A percentile compares a stretch with the other conserved stretches of the same genome.
phyloP scores from a whole-genome alignment of 1,140 invertebrate genomes.

The Zaprionus taronus region DNA sequence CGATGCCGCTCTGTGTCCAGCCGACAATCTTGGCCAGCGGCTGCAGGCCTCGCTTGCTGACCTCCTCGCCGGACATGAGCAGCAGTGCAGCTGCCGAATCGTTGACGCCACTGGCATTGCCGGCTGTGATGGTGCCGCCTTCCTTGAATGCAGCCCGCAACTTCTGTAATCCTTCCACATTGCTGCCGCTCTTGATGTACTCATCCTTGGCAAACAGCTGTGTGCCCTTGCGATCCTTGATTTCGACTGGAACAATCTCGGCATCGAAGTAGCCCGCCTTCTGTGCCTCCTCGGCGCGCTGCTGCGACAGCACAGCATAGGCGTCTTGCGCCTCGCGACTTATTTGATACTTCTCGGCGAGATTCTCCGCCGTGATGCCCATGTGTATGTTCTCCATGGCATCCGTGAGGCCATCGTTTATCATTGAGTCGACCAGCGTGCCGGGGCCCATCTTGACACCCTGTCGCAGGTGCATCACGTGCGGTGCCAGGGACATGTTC shows the following conservation, averaged over 20 bases:
- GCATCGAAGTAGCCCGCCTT: conserved; percentile 88
- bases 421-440: conserved; percentile 89
- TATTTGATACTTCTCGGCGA: conserved; percentile 89
- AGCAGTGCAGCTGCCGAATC: conserved; percentile 94
- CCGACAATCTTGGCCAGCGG: conserved; percentile 89
- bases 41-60: conserved; percentile 83
- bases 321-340: conserved; percentile 91
- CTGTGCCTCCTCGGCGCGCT: conserved; percentile 88
- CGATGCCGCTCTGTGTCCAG: conserved; percentile 88
- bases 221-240: conserved; percentile 85
- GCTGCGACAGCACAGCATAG: conserved; percentile 90
- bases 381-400: conserved; percentile 92
- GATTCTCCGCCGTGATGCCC: conserved; percentile 94
- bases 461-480: conserved; percentile 88
- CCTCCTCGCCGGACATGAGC: conserved; percentile 87
- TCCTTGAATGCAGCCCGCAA: conserved; percentile 88
- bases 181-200: conserved; percentile 88
- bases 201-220: conserved; percentile 88
- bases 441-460: conserved; percentile 90
- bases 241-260: conserved; percentile 89
- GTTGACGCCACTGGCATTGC: conserved; percentile 93
- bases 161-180: conserved; percentile 86
- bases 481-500: conserved; percentile 93
- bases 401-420: conserved; percentile 92
- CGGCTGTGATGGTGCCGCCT: conserved; percentile 90